phyloP scores from a whole-genome alignment of 2,113 vertebrate species.

The Coryphaenoides rupestris region DNA sequence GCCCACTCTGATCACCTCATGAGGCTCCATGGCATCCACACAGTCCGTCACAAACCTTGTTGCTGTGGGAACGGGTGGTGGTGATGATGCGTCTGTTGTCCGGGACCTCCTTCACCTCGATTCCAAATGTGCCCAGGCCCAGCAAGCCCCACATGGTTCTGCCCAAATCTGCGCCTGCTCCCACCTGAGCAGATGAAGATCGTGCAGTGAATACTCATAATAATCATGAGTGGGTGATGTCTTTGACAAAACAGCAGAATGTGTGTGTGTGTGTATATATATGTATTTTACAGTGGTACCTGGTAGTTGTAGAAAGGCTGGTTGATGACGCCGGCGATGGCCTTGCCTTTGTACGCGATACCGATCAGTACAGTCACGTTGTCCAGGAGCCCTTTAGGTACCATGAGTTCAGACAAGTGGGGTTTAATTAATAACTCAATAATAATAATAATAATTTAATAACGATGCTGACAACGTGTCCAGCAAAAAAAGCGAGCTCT shows the following conservation, averaged over 20 bases:
- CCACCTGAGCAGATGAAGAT: conserved; percentile 68
- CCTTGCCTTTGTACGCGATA: conserved; percentile 88
- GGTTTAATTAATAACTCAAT: not conserved
- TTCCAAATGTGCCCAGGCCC: conserved; percentile 90
- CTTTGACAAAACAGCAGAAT: not conserved
- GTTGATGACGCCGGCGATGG: conserved; percentile 96
- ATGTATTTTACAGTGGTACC: conserved; percentile 66
- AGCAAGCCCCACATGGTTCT: conserved; percentile 93
- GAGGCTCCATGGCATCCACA: conserved; percentile 86
- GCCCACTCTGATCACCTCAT: conserved; percentile 85
- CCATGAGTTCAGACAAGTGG: conserved; percentile 20
- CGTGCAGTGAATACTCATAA: not conserved
- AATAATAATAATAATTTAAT: too few relatives aligned
- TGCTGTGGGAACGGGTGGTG: conserved; percentile 94
- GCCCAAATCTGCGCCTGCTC: conserved; percentile 76
- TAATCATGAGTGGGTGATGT: not conserved
- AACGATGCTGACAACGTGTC: not conserved
- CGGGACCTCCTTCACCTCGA: conserved; percentile 85
- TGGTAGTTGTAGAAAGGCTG: conserved; percentile 98
- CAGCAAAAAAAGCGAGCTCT: too few relatives aligned
- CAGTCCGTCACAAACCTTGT: conserved; percentile 85
- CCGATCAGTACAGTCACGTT: conserved; percentile 96
- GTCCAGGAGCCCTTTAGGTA: conserved; percentile 85
- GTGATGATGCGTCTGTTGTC: conserved; percentile 83
- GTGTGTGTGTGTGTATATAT: not conserved